phyloP scores from a whole-genome alignment of 2,113 vertebrate genomes.

The Paramisgurnus dabryanus region DNA sequence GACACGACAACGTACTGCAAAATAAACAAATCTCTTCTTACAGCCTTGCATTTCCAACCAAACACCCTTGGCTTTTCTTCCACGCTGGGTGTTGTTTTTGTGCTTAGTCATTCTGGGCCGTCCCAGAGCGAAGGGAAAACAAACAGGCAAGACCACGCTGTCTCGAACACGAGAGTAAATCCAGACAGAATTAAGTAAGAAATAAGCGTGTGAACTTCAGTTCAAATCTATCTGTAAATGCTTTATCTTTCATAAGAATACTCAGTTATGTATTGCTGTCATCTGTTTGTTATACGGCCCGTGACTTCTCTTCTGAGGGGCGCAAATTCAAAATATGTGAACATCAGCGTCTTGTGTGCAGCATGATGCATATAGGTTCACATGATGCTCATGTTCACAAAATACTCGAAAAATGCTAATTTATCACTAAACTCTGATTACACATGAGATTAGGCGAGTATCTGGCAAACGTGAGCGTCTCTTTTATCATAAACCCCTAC shows the following conservation, averaged over 20 bases:
- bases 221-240: constrained; percentile 7
- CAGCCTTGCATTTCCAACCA: constrained; percentile 21
- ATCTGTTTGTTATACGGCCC: too few relatives aligned
- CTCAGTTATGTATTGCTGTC: not conserved
- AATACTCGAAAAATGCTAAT: too few relatives aligned
- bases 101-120: constrained; percentile 54
- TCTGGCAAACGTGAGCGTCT: too few relatives aligned
- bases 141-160: constrained; percentile 28
- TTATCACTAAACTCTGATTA: too few relatives aligned
- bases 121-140: constrained; percentile 23
- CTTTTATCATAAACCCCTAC: too few relatives aligned
- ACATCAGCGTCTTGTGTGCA: too few relatives aligned
- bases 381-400: too few relatives aligned
- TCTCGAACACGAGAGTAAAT: not conserved
- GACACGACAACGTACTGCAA: not conserved
- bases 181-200: constrained; percentile 12
- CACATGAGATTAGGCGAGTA: too few relatives aligned
- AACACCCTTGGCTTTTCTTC: constrained; percentile 8
- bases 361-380: too few relatives aligned
- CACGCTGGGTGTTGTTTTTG: not conserved
- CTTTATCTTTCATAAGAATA: constrained; percentile 32
- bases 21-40: constrained; percentile 13
- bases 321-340: too few relatives aligned
- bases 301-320: too few relatives aligned
- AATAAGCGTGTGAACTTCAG: not conserved